Evolutionary conservation across 1,140 invertebrate genomes (phyloP).

Genomic region (Prorops nasuta): DNA sequence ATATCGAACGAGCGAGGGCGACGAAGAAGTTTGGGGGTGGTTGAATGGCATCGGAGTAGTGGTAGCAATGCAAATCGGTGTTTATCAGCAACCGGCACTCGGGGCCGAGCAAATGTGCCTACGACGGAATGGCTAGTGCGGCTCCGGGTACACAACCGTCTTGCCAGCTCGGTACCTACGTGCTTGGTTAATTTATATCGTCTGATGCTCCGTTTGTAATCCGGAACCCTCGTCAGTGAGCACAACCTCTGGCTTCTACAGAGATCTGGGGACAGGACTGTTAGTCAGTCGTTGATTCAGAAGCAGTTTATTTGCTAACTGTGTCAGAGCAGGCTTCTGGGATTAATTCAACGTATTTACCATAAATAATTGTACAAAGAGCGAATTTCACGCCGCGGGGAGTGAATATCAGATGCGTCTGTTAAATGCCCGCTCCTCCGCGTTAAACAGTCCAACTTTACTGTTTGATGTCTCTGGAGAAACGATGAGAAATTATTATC

Average conservation of each 20-base stretch:
- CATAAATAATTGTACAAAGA: constrained; percentile 34
- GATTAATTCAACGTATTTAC: constrained; percentile 31
- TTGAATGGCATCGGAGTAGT: too few relatives aligned
- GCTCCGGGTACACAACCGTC: constrained; percentile 6
- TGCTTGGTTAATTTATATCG: constrained; percentile 35
- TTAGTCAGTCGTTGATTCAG: constrained; percentile 21
- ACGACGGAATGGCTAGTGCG: constrained; percentile 17
- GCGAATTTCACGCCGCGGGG: not conserved
- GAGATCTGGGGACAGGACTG: constrained; percentile 2
- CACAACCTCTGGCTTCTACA: not conserved
- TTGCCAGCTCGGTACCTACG: constrained; percentile 11
- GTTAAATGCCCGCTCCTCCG: too few relatives aligned
- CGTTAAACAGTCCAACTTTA: too few relatives aligned
- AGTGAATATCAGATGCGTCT: too few relatives aligned
- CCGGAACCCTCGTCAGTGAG: constrained; percentile 24
- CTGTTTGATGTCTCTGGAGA: too few relatives aligned
- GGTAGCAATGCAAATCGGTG: constrained; percentile 37
- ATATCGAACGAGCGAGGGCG: too few relatives aligned
- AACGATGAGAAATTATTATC: too few relatives aligned
- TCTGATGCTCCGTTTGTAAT: constrained; percentile 28
- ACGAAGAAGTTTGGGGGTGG: too few relatives aligned
- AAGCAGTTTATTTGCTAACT: constrained; percentile 29
- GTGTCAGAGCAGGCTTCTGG: constrained; percentile 7
- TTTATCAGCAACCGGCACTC: constrained; percentile 26
- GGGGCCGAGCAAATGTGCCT: constrained; percentile 26